Conservation (phyloP, 2,797 vertebrate species). For the Podarcis lilfordi region DNA sequence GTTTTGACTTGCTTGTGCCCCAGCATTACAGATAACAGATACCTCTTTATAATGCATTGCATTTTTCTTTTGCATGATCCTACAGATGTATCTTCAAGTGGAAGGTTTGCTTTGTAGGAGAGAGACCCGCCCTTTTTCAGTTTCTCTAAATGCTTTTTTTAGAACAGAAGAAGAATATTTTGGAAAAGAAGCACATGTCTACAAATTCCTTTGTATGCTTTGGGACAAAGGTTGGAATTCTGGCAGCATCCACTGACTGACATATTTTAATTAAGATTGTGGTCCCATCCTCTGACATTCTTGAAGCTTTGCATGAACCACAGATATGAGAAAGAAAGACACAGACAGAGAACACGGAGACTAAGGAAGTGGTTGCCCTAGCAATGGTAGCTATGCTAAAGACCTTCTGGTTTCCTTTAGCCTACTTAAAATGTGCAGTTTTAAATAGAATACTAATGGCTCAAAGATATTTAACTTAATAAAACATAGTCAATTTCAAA, state of each 20-base stretch:
- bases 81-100: background rate
- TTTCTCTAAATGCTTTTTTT: fast-evolving
- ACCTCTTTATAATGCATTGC: too few species aligned
- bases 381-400: constrained; percentile 66
- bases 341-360: constrained; percentile 31
- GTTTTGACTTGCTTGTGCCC: background rate
- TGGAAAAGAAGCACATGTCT: constrained; percentile 14
- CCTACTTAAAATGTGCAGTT: constrained; percentile 13
- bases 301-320: background rate
- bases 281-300: background rate
- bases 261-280: fast-evolving
- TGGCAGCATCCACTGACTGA: background rate
- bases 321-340: background rate
- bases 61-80: background rate
- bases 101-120: background rate
- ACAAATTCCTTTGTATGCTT: background rate
- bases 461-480: background rate
- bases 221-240: background rate
- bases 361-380: constrained; percentile 66
- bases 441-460: constrained; percentile 8
- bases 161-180: fast-evolving
- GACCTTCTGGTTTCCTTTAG: constrained; percentile 31
- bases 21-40: background rate
- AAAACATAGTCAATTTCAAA: constrained; percentile 33
- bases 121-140: background rate